Evolutionary conservation across 2,797 vertebrate genomes (phyloP), one percentile per base, ranked within the genome.

Genomic region (Florisuga fusca): DNA sequence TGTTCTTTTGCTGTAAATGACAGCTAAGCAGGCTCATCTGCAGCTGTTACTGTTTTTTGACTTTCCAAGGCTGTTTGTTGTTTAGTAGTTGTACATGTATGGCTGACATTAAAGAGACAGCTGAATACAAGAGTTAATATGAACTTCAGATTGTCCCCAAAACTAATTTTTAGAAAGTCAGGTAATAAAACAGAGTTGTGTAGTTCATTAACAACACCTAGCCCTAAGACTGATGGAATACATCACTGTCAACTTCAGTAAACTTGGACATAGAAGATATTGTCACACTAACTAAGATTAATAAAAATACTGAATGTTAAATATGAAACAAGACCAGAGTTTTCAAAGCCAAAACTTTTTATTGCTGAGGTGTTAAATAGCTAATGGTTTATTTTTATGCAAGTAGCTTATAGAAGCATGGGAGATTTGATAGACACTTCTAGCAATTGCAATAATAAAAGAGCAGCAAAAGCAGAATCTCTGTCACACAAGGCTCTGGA

Each of bases 361-460:
- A 67, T 78, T 89, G 80, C 79, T 88, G 94, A 96, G 20, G 36
- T 89, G 46, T 91, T 78, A 81, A 95, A 95, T 89, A 53, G 46
- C 12, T 83, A 87, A 89, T 62, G 58, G 51, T 66, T 92, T 95
- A 59, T 89, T 93, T 96, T 94, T 78, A 77, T 66, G 84, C 55
- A 89, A 86, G 73, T 57, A 81, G 43, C 13, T 84, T 53, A 14
- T 27, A 84, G 29, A 87, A 89, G 78, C 78, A 67, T 51, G n/a
- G 45, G 62, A 87, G 45, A 82, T 79, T 78, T 96, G 93, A 97
- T 20, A 51, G 96, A 92, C 89, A 78, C 69, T 94, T 87, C 21
- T 62, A 92, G 73, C 72, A 94, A 97, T 92, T 92, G 87, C 62
- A 78, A 59, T 95, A 93, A 95, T 57, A 94, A 92, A 68, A 48